Evolutionary conservation across 2,797 vertebrate species (phyloP), one percentile per base, ranked within the genome.

Genomic region (Botia almorhae): DNA sequence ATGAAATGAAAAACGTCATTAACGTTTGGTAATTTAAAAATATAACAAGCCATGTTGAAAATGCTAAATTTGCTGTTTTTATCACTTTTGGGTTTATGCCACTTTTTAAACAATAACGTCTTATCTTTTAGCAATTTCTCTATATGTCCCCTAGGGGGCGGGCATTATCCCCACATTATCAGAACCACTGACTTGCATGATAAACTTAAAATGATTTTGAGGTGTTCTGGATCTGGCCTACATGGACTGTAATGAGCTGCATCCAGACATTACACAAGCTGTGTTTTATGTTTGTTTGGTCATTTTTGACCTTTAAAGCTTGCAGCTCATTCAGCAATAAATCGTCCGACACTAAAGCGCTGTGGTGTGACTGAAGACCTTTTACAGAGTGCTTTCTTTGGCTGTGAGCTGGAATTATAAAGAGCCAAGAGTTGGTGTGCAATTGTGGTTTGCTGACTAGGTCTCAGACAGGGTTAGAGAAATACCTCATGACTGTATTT

Each of bases 361-460:
- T 72, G 63, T 63, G 19, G 11, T 56, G 17, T 64, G 60, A 16
- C 60, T 65, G 60, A 56, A 55, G 69, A 7, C 48, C 5, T 71
- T 72, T 72, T 64, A 55, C 4, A 10, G 16, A 72, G 55, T 53
- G 78, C 56, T 82, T 76, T 81, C 51, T 74, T 74, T 82, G 77
- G 77, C 80, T 82, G 76, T 60, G 19, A 80, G 58, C 23, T 76
- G 26, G 23, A 69, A 12, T 68, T 75, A 43, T 74, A 72, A 58
- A 60, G 71, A 69, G 55, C 26, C 36, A 74, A 53, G 46, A 56
- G 48, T 76, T 84, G 56, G 61, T 26, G 68, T 87, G 78, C 82
- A 82, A 81, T 84, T 87, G 86, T 85, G 84, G 86, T 82, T 85
- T 85, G 82, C 84, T 85, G 84, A 85, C 81, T 85, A 69, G 56